phyloP scores from a whole-genome alignment of 2,888 invertebrate species.

The Thalpophila matura region DNA sequence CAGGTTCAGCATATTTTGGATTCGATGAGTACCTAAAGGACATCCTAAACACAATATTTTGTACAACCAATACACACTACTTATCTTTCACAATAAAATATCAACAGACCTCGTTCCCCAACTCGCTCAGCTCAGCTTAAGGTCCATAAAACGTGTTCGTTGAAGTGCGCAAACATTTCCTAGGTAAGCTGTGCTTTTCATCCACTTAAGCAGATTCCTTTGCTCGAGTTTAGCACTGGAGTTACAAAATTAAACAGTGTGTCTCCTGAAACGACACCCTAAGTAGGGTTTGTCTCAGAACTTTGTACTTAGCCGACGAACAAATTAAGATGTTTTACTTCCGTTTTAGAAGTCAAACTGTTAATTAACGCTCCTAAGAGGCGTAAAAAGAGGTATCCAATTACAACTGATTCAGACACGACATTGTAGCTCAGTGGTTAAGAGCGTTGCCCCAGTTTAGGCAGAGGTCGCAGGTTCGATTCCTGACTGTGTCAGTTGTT shows the following conservation, averaged over 20 bases:
- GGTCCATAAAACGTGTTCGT: conserved; percentile 40
- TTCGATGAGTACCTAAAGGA: no score
- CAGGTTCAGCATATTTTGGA: no score
- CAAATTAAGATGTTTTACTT: conserved; percentile 56
- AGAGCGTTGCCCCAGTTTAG: no score
- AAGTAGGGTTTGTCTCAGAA: conserved; percentile 64
- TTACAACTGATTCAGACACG: no score
- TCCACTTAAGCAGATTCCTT: conserved; percentile 65
- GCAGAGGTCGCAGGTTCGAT: no score
- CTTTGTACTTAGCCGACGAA: conserved; percentile 47
- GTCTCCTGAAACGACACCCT: conserved; percentile 54
- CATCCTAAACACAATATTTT: no score
- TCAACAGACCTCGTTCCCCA: conserved; percentile 18
- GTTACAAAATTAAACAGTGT: conserved; percentile 65
- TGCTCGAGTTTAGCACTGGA: conserved; percentile 52
- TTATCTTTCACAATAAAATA: conserved; percentile 1
- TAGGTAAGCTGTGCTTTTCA: conserved; percentile 57
- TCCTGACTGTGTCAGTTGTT: no score
- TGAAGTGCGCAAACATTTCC: conserved; percentile 50
- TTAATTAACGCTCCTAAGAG: conserved; percentile 51
- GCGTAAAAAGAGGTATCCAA: no score
- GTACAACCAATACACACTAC: no score
- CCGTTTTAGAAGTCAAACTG: conserved; percentile 33
- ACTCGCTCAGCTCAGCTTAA: conserved; percentile 25
- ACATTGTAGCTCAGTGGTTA: no score